Evolutionary conservation across 2,113 vertebrate genomes (phyloP), one percentile per base, ranked within the genome.

Genomic region (Hypocryptadius cinnamomeus): DNA sequence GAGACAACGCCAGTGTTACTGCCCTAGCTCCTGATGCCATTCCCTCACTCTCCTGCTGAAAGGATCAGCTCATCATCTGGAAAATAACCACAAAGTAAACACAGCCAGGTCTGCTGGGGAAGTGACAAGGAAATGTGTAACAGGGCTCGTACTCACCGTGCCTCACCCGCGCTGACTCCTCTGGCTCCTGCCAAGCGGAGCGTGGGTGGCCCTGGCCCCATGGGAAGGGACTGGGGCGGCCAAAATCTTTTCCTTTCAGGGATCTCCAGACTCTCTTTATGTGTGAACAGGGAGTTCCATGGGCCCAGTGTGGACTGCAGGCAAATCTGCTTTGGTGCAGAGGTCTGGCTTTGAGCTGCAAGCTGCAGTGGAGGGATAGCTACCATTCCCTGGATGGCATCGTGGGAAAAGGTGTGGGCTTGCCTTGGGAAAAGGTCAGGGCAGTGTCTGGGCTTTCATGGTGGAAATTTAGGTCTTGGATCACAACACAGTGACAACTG

Each of bases 211-310:
- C 63, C 40, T 51, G 59, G 37, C 40, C 69, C 80, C 60, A 2
- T 0, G 10, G 28, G 39, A 69, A 31, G 17, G 16, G 28, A 11
- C 12, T 13, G 10, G 18, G 50, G 28, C 0, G 0, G 28, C 20
- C 60, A 39, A 74, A 65, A 92, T 7, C 56, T 89, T 44, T 68
- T 64, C 53, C 11, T n/a, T 68, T 40, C 0, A 0, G 23, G 7
- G 30, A 21, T 66, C 20, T 60, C 45, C 74, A 76, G 53, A 11
- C 27, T 51, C 15, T 66, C 15, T 31, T 8, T 3, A 2, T 2
- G 2, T 6, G 4, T 33, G 61, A 79, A 39, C 3, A 5, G 37
- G 25, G 33, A 54, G 6, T 79, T 45, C 25, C 30, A 18, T 1
- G 25, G 18, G 20, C 30, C 37, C 28, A 8, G 13, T 5, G 21